Conservation (phyloP, 2,113 vertebrate genomes). For the Mugil cephalus region DNA sequence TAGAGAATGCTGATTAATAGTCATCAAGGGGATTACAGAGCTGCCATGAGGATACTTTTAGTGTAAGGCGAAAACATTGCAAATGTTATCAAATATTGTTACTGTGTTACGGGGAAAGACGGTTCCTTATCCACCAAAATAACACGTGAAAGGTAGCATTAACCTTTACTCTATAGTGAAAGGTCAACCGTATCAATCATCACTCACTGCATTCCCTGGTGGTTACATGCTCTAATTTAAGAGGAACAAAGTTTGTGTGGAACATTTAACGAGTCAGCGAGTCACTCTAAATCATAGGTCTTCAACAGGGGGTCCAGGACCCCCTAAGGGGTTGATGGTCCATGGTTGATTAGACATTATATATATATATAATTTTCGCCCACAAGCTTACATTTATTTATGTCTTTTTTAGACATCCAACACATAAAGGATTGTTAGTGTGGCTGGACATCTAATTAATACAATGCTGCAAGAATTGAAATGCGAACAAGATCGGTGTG, state of each 20-base stretch:
- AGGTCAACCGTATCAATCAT: neutral
- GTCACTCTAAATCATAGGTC: too few species aligned
- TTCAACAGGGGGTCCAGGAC: too few species aligned
- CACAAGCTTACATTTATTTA: too few species aligned
- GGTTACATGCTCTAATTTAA: too few species aligned
- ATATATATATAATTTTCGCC: too few species aligned
- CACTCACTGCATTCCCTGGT: too few species aligned
- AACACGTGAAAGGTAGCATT: neutral
- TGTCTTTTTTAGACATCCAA: too few species aligned
- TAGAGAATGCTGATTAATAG: slow-evolving; percentile 44
- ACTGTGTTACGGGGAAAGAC: neutral
- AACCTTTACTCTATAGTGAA: too few species aligned
- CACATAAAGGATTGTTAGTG: neutral
- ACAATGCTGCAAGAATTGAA: too few species aligned
- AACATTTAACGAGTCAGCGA: neutral
- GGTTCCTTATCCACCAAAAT: neutral
- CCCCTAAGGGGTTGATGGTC: too few species aligned
- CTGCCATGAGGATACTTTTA: neutral
- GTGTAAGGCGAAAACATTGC: neutral
- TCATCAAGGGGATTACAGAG: slow-evolving; percentile 23
- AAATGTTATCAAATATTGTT: neutral
- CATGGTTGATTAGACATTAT: too few species aligned
- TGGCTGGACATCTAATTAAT: neutral
- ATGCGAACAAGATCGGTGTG: too few species aligned
- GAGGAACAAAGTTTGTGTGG: neutral